These are phyloP conservation scores for Phasia obesa DNA, from an alignment of 2,888 invertebrate genomes.

Conservation along the genomic window DNA sequence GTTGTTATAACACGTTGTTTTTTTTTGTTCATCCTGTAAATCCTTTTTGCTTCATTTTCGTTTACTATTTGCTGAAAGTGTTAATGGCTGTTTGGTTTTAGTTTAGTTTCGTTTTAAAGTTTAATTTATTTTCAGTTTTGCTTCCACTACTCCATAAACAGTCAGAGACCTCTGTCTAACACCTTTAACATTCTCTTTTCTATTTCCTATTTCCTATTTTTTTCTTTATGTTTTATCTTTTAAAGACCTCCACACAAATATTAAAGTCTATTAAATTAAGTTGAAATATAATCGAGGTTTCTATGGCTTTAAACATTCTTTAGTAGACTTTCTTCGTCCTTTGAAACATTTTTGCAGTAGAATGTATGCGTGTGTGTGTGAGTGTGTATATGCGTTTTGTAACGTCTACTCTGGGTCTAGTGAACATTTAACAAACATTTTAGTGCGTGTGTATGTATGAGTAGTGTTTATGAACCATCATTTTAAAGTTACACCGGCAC, in stretches of 20 bases:
- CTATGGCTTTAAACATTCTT: constrained; percentile 48
- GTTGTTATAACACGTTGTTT: constrained; percentile 63
- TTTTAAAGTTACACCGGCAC: constrained; percentile 35
- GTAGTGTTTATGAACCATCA: constrained; percentile 46
- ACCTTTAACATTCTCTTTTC: background rate
- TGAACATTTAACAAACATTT: constrained; percentile 67
- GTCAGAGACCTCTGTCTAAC: background rate
- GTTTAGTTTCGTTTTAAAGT: constrained; percentile 50
- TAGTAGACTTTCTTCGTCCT: constrained; percentile 58
- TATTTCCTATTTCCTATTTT: background rate
- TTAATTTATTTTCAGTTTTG: constrained; percentile 55
- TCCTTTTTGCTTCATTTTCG: constrained; percentile 27
- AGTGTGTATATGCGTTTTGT: constrained; percentile 49
- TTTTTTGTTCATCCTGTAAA: constrained; percentile 49
- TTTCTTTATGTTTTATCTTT: too few species aligned
- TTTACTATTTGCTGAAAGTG: constrained; percentile 45
- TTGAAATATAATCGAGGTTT: constrained; percentile 42
- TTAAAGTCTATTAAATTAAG: constrained; percentile 61
- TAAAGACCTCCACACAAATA: constrained; percentile 10
- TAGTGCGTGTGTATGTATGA: background rate
- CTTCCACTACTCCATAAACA: constrained; percentile 9
- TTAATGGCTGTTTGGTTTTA: constrained; percentile 39
- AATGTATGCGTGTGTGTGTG: constrained; percentile 5
- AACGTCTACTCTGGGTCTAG: constrained; percentile 64
- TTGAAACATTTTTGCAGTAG: constrained; percentile 48